Conservation (phyloP, 2,113 vertebrate species). For the Cephalopholis sonnerati region DNA sequence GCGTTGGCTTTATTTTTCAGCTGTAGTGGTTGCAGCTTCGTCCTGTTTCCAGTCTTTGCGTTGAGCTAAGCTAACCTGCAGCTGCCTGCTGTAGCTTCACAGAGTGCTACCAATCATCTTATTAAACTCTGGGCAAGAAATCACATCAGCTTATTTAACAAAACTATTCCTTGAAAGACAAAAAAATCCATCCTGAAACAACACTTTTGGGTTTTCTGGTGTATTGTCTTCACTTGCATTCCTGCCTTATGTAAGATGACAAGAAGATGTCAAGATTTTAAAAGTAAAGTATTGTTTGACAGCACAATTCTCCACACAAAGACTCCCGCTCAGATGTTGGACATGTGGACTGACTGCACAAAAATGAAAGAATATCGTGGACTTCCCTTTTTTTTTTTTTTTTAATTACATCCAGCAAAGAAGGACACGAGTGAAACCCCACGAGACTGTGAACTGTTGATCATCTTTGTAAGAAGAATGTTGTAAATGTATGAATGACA, state of each 20-base stretch:
- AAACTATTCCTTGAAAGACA: not conserved
- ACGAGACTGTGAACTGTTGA: conserved; percentile 62
- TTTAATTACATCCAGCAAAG: not conserved
- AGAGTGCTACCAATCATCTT: not conserved
- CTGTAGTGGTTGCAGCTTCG: no score
- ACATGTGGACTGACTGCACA: not conserved
- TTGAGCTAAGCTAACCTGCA: not conserved
- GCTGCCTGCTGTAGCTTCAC: not conserved
- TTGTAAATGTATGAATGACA: conserved; percentile 30
- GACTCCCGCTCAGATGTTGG: not conserved
- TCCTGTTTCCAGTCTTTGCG: not conserved
- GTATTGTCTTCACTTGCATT: not conserved
- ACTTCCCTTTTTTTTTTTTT: not conserved
- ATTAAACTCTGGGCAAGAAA: conserved; percentile 14
- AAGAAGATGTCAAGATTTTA: conserved; percentile 3
- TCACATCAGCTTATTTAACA: not conserved
- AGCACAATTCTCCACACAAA: not conserved
- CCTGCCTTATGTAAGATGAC: conserved; percentile 12
- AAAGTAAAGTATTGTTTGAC: not conserved
- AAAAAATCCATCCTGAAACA: not conserved
- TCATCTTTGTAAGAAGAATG: conserved; percentile 20
- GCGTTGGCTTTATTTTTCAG: no score
- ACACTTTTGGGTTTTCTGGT: not conserved
- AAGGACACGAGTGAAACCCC: conserved; percentile 26
- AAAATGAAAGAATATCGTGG: not conserved